Percentiles rank a stretch among this genome's conserved stretches.
phyloP scores from a whole-genome alignment of 2,888 invertebrate species.

The Mesoligia furuncula region DNA sequence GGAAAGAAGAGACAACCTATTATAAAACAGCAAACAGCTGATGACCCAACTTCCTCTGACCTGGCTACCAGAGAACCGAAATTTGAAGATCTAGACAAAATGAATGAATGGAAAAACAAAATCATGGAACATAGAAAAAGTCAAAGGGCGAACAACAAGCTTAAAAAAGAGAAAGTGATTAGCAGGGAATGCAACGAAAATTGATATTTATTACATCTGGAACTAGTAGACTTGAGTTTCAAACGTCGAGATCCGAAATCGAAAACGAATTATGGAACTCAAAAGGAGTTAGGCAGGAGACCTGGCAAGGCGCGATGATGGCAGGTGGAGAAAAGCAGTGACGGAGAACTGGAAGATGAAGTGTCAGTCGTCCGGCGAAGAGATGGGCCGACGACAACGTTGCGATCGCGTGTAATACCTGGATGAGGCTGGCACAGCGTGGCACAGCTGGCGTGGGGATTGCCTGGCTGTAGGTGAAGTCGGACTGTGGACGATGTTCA shows the following conservation, averaged over 20 bases:
- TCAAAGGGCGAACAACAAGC: slow-evolving; percentile 8
- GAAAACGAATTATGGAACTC: not conserved
- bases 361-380: not conserved
- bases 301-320: not conserved
- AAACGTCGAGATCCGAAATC: not conserved
- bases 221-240: not conserved
- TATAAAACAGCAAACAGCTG: slow-evolving; percentile 19
- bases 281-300: not conserved
- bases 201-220: not conserved
- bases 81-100: slow-evolving; percentile 10
- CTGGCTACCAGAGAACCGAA: not conserved
- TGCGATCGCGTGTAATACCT: not conserved
- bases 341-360: not conserved
- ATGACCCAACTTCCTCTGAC: not conserved
- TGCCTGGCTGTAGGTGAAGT: too few species aligned
- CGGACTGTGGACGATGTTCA: not conserved
- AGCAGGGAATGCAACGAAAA: slow-evolving; percentile 9
- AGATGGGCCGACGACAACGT: not conserved
- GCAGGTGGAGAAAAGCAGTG: not conserved
- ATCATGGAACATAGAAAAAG: not conserved
- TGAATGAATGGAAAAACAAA: slow-evolving; percentile 30
- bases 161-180: slow-evolving; percentile 2
- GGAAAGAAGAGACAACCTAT: slow-evolving; percentile 72
- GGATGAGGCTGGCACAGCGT: not conserved
- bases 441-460: not conserved